phyloP scores from a whole-genome alignment of 2,888 invertebrate genomes.

The Tanaodytes sp. region DNA sequence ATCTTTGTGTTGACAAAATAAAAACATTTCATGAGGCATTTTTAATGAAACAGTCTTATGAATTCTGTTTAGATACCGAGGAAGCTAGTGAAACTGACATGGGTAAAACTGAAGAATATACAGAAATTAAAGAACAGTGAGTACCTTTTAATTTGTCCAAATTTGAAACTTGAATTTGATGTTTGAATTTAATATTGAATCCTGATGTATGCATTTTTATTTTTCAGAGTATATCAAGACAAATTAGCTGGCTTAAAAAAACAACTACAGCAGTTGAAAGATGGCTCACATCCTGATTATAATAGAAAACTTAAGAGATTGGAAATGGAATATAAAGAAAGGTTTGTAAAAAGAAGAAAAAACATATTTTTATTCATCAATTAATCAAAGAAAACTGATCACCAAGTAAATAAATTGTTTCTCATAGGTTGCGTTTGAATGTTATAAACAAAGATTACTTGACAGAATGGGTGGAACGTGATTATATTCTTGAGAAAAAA shows the following conservation, averaged over 20 bases:
- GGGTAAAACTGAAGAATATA: slow-evolving; percentile 85
- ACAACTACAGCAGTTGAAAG: slow-evolving; percentile 90
- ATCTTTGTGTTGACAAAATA: no score
- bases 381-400: not conserved
- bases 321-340: slow-evolving; percentile 86
- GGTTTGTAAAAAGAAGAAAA: no score
- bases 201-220: no score
- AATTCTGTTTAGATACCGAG: slow-evolving; percentile 83
- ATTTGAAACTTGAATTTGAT: no score
- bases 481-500: slow-evolving; percentile 90
- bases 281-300: slow-evolving; percentile 90
- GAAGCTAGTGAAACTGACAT: slow-evolving; percentile 97
- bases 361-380: slow-evolving; percentile 6
- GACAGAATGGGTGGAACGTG: slow-evolving; percentile 89
- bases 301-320: slow-evolving; percentile 85
- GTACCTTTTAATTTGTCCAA: no score
- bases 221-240: slow-evolving; percentile 87
- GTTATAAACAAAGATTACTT: slow-evolving; percentile 85
- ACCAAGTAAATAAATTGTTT: no score
- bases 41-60: no score
- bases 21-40: no score
- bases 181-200: no score
- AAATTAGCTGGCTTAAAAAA: slow-evolving; percentile 90
- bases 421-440: slow-evolving; percentile 78
- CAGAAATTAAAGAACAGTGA: slow-evolving; percentile 91